Evolutionary conservation across 2,888 invertebrate species (phyloP), one percentile per base, ranked within the genome.

Genomic region (Galerucella calmariensis): DNA sequence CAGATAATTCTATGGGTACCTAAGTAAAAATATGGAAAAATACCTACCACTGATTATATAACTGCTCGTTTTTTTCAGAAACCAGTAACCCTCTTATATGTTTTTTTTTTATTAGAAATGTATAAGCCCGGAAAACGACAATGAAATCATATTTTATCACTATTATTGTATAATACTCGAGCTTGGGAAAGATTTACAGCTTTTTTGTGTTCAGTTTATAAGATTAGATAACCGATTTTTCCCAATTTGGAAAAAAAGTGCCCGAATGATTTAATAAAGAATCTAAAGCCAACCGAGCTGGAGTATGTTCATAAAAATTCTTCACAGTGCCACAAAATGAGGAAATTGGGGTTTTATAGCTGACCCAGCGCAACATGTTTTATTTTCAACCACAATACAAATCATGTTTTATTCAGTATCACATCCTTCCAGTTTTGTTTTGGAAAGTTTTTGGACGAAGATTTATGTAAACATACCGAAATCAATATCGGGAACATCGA

Each of bases 341-440:
- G 58, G 20, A 58, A 58, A 58, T 58, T 6, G 58, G 6, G 1
- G 0, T 58, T 58, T 58, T 20, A 58, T 58, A 14, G 16, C 58
- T 58, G 53, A 53, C 53, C 53, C 53, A n/a, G 53, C 14, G 58
- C 58, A 58, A 58, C n/a, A 58, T 10, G 58, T 58, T 58, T 58
- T 58, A 16, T 58, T 58, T 58, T 58, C 16, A 10, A 58, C 58
- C 20, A 16, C 58, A 58, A 16, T 58, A 53, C 53, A 53, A n/a
- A 53, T 53, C 53, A 53, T 20, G n/a, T 58, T 58, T 58, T 58
- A 58, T 20, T 58, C 16, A 58, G n/a, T 53, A 53, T 14, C 4
- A 53, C n/a, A 53, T 1, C n/a, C n/a, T 53, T 14, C 8, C 53
- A 41, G 35, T 41, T 41, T 8, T 41, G 5, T 41, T 41, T 0